Conservation (phyloP, 2,797 vertebrate genomes). For the Chaunax sp. region DNA sequence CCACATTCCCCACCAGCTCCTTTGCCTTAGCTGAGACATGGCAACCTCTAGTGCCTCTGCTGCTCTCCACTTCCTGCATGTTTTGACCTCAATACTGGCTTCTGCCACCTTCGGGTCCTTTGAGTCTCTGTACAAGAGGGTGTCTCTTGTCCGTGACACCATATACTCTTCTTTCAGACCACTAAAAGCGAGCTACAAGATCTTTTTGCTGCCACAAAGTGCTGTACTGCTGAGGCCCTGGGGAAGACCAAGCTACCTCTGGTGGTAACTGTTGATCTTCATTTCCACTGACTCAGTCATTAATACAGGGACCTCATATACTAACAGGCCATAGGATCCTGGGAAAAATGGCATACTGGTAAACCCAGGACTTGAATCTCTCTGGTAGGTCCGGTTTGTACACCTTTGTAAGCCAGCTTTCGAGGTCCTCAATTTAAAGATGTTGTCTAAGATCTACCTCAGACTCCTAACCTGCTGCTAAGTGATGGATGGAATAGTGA, state of each 20-base stretch:
- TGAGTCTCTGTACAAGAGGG: too few species aligned
- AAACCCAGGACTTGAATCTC: constrained; percentile 15
- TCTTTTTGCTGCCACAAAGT: constrained; percentile 15
- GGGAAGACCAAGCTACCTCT: not conserved
- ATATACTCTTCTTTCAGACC: constrained; percentile 21
- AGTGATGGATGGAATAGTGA: not conserved
- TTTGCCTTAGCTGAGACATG: too few species aligned
- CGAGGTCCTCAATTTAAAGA: not conserved
- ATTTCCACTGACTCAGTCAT: not conserved
- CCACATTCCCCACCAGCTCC: too few species aligned
- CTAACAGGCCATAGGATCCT: constrained; percentile 7
- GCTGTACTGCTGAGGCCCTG: not conserved
- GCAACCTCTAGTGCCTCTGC: not conserved
- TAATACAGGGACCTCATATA: not conserved
- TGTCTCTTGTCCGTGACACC: not conserved
- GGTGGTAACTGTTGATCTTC: too few species aligned
- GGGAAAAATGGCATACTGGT: constrained; percentile 2
- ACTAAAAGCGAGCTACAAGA: not conserved
- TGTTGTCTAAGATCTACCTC: not conserved
- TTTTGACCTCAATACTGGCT: not conserved
- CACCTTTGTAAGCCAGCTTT: not conserved
- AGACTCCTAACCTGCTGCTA: not conserved
- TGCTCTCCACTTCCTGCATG: not conserved
- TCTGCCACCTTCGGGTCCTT: not conserved
- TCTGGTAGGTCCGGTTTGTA: not conserved